Evolutionary conservation across 2,888 invertebrate species (phyloP), one percentile per base, ranked within the genome.

Genomic region (Eilema depressum): DNA sequence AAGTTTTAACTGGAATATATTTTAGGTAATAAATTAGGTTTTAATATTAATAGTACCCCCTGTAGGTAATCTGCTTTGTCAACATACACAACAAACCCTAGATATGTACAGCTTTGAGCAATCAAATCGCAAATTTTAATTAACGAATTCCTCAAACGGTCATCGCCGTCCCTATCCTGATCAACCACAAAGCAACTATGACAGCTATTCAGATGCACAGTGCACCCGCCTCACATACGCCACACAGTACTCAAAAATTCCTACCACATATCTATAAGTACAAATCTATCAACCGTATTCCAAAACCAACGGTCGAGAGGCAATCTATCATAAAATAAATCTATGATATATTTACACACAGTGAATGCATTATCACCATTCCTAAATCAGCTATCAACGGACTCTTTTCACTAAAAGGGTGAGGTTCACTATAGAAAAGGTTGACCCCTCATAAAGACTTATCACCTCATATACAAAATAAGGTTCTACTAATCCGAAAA

Each of bases 401-500:
- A 93, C 94, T 95, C 95, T 95, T 95, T 95, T 95, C 95, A 95
- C 95, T 95, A 94, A 95, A 95, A 95, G 95, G 95, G 95, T 95
- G 92, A 94, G 89, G 90, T 89, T 88, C 91, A 91, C 94, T 91
- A 95, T 94, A 94, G 95, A 95, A 95, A 95, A 94, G 95, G 95
- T 95, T 95, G 95, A 95, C 95, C 95, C 95, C 93, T 95, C 95
- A 94, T 95, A 95, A 95, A 95, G 95, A 95, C 95, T 95, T 95
- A 95, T 95, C 95, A 95, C 95, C 93, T 95, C 94, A 94, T 94
- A 94, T 94, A 95, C 95, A 95, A 95, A 95, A 94, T 95, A 95
- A 95, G 93, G 95, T 92, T 92, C 86, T 91, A 91, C 92, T 95
- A 95, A 95, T 95, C 94, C 93, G 60, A 74, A 74, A 83, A 69